These are phyloP conservation scores for Acronicta aceris DNA, from an alignment of 2,888 invertebrate genomes.

Conservation along the genomic window DNA sequence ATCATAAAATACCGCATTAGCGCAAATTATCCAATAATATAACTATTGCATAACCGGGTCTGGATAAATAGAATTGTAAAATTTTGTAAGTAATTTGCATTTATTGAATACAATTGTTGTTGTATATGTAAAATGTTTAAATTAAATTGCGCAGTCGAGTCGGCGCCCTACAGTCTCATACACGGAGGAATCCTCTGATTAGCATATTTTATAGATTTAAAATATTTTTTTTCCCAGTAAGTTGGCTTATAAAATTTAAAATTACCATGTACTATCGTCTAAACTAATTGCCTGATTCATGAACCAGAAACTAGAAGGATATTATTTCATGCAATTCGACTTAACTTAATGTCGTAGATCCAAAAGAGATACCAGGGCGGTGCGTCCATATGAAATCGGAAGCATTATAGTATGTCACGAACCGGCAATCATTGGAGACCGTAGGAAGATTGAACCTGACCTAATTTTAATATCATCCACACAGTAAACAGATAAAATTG, in stretches of 20 bases:
- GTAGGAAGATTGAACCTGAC: not conserved
- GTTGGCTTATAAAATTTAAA: too few species aligned
- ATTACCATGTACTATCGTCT: not conserved
- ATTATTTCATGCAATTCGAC: not conserved
- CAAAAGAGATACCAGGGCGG: not conserved
- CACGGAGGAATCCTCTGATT: not conserved
- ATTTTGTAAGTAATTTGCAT: too few species aligned
- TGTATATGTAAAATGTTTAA: not conserved
- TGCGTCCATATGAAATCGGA: not conserved
- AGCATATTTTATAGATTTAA: too few species aligned
- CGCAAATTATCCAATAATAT: conserved; percentile 1
- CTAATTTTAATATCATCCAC: not conserved
- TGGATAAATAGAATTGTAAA: too few species aligned
- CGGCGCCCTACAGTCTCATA: not conserved
- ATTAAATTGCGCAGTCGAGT: not conserved
- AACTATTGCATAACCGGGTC: too few species aligned
- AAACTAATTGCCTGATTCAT: not conserved
- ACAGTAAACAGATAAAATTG: conserved; percentile 2
- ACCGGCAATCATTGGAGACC: not conserved
- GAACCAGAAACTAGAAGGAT: not conserved
- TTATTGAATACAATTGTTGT: not conserved
- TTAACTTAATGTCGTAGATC: not conserved
- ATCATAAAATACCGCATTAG: conserved; percentile 2
- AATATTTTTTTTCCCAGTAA: not conserved
- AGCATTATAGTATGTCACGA: not conserved